Base-by-base conservation (phyloP, 2,113 vertebrate genomes). In the Microcebus ravelobensis region DNA sequence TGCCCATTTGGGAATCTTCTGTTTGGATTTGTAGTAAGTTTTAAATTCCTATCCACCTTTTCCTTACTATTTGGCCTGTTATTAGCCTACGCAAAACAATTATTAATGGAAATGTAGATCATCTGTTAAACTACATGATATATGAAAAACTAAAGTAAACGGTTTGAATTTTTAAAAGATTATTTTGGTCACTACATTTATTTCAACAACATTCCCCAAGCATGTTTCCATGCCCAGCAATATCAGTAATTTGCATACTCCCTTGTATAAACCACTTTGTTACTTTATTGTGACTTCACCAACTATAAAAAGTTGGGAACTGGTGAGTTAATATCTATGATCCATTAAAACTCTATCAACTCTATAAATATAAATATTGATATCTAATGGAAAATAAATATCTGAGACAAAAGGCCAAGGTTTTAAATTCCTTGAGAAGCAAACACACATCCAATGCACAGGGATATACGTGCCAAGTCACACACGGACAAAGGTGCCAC, bases 241-340 rank as follows among this genome's bases (percentile, higher is more conserved):
- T 0, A 36, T 52, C 36, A 79, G 9, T 52, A 70, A 74, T 29
- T 63, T 31, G 50, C 36, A 29, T 73, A 10, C 12, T 70, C 18
- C 27, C 18, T 91, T 0, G 0, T 8, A 1, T 27, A 82, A 86
- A 17, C 57, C 13, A 55, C 39, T 81, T 84, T 2, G 8, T 25
- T 59, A 36, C 25, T 91, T 93, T 83, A 87, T 10, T 59, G 70
- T 81, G 77, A 68, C 83, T 80, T 91, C 13, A 93, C 89, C 45
- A 55, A 91, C 15, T 65, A 59, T n/a, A 59, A 81, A 95, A 80
- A 76, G 21, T 48, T 36, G 45, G 65, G 55, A 74, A 59, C 3
- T 11, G 48, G 63, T 1, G 29, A 85, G 48, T 87, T 85, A 79
- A 73, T 87, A 70, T 42, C 18, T 81, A 57, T 21, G 3, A 23